A percentile compares a stretch with the other conserved stretches of the same genome.
These are phyloP conservation scores for Oreochromis spilurus DNA, from an alignment of 2,113 vertebrate genomes.

Conservation along the genomic window DNA sequence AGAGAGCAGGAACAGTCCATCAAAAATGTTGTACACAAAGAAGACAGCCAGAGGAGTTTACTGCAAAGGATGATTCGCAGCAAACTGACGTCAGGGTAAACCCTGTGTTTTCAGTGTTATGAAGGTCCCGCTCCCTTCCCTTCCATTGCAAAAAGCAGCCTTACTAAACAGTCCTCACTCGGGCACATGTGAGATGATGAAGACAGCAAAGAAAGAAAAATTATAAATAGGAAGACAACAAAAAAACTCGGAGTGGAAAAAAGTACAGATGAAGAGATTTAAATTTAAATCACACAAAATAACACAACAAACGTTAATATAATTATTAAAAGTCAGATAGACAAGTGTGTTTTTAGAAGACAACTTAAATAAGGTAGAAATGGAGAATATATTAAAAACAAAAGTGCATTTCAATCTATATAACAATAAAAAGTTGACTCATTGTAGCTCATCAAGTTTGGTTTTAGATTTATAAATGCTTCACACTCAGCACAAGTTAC, in stretches of 20 bases:
- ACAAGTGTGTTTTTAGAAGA: background rate
- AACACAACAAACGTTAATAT: background rate
- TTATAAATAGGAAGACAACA: background rate
- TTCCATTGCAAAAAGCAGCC: background rate
- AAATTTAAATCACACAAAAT: background rate
- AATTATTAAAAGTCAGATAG: background rate
- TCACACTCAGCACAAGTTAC: background rate
- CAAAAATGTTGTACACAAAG: background rate
- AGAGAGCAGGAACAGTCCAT: background rate
- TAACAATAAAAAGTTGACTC: background rate
- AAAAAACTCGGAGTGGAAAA: background rate
- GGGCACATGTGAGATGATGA: background rate
- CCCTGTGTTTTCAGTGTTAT: background rate
- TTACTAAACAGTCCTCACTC: background rate
- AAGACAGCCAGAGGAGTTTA: background rate
- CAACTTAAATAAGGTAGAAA: background rate
- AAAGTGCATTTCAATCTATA: background rate
- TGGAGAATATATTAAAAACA: background rate
- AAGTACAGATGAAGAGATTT: background rate
- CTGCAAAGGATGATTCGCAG: background rate
- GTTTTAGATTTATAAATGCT: background rate
- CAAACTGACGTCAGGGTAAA: background rate
- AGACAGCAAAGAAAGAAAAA: background rate
- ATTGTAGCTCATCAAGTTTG: background rate
- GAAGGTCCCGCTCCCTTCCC: background rate